These are phyloP conservation scores for Lordiphosa fenestrarum DNA, from an alignment of 2,888 invertebrate genomes.

Conservation along the genomic window DNA sequence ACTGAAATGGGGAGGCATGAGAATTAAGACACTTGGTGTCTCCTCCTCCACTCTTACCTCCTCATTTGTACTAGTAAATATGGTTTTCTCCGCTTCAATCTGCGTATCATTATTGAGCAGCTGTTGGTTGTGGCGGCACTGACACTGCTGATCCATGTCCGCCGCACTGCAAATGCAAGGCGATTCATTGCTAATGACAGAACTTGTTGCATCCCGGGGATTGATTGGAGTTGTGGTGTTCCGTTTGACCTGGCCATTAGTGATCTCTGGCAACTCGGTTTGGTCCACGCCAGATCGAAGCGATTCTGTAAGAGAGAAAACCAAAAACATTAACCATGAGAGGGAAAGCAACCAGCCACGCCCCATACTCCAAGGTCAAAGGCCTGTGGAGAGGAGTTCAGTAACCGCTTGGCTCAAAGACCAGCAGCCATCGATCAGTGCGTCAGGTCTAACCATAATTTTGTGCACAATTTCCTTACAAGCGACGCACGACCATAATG, in stretches of 20 bases:
- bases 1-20: not conserved
- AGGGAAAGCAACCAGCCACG: constrained; percentile 4
- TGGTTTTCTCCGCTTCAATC: constrained; percentile 7
- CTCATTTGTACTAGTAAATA: constrained; percentile 40
- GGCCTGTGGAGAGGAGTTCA: constrained; percentile 27
- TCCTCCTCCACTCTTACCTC: constrained; percentile 39
- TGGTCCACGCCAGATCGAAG: constrained; percentile 61
- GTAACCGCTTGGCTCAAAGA: constrained; percentile 26
- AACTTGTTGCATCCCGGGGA: constrained; percentile 52
- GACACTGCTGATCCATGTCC: constrained; percentile 22
- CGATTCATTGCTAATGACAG: constrained; percentile 51
- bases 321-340: not conserved
- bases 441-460: constrained; percentile 37
- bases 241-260: constrained; percentile 18
- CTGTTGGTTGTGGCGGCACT: constrained; percentile 38
- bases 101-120: constrained; percentile 9
- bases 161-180: constrained; percentile 40
- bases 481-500: constrained; percentile 56
- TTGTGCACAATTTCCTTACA: constrained; percentile 63
- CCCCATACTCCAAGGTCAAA: constrained; percentile 11
- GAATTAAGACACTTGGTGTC: too few species aligned
- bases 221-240: constrained; percentile 24
- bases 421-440: constrained; percentile 18
- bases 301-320: constrained; percentile 40
- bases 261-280: constrained; percentile 57